Evolutionary conservation across 92 coral and sea anemone species (phyloP).

Genomic region (Porites cylindrica): DNA sequence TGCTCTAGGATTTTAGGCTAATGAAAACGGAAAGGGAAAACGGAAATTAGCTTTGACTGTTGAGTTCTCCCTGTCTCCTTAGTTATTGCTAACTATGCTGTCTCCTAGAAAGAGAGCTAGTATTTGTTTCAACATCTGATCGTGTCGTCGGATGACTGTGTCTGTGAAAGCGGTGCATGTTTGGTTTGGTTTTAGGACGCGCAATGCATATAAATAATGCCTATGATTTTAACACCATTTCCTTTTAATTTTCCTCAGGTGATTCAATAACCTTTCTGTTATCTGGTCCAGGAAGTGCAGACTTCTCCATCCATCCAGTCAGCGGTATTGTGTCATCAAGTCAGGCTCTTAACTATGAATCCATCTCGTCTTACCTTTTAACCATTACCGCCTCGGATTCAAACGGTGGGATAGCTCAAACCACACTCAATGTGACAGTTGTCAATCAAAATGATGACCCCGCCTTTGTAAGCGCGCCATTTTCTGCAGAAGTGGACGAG

Average conservation of each 20-base stretch:
- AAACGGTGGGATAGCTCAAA: slow-evolving; percentile 33
- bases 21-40: no score
- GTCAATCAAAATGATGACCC: slow-evolving; percentile 65
- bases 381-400: slow-evolving; percentile 55
- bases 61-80: no score
- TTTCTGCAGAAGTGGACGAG: slow-evolving; percentile 51
- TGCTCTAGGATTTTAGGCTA: no score
- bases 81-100: no score
- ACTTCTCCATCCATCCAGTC: slow-evolving; percentile 44
- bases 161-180: no score
- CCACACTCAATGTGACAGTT: slow-evolving; percentile 49
- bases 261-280: slow-evolving; percentile 44
- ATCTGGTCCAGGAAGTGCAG: slow-evolving; percentile 48
- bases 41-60: no score
- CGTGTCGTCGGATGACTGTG: no score
- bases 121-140: no score
- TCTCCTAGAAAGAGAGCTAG: no score
- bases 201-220: no score
- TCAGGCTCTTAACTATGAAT: slow-evolving; percentile 55
- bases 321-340: slow-evolving; percentile 46
- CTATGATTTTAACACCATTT: not conserved
- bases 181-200: no score
- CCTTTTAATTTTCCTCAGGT: slow-evolving; percentile 10
- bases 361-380: slow-evolving; percentile 29
- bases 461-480: slow-evolving; percentile 56